Base-by-base conservation (phyloP, 2,888 invertebrate genomes). In the Leuctra nigra region DNA sequence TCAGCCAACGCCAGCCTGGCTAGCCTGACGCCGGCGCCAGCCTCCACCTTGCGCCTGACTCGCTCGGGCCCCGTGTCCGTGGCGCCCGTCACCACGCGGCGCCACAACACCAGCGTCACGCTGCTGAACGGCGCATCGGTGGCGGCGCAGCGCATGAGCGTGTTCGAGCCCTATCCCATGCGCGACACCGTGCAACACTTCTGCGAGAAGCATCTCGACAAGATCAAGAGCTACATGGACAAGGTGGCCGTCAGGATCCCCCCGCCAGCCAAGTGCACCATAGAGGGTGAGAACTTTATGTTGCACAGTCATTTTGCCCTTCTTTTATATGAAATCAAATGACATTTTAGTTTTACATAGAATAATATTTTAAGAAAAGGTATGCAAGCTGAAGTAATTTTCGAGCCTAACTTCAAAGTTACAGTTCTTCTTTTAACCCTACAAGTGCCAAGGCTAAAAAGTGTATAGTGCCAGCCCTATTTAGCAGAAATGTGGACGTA, bases 141-240 rank as follows among this genome's bases (percentile, higher is more conserved):
- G 14, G 64, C 66, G 53, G 65, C 67, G 60, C 77, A 82, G 72
- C 76, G 90, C 59, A 89, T 90, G 72, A 87, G 87, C 68, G 90
- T 90, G 53, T 91, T 91, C 72, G 91, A 91, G 72, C 91, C 91
- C 2, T 91, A 87, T 66, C 90, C 90, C n/a, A 90, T 91, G 90
- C 72, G 90, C 22, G 91, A 91, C 69, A 90, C 91, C 0, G 91
- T 96, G 38, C 92, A 93, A 68, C 93, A 95, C 72, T 96, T 96
- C 73, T 95, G 95, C 72, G 94, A 94, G 72, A 95, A 96, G 71
- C 93, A 96, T 69, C 74, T 93, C 62, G 86, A 88, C 63, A 94
- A 93, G 70, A 95, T 96, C 57, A 90, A 91, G 70, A 79, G 83
- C 18, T 96, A 91, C 68, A 93, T 96, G 86, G 87, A 88, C 64